Evolutionary conservation across 2,888 invertebrate genomes (phyloP).

Genomic region (Leptopilina myrica): DNA sequence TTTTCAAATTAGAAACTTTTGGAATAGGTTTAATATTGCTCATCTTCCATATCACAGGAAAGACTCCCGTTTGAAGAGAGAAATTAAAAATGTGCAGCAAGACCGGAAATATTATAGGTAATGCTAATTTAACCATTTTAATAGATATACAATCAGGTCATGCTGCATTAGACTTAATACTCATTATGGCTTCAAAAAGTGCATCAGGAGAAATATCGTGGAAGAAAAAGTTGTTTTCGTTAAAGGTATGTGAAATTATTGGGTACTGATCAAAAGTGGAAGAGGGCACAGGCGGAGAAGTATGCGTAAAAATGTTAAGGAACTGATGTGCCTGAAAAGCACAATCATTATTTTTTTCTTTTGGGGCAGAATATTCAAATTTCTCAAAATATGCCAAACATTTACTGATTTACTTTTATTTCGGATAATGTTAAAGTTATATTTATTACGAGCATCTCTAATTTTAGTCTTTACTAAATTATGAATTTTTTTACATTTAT

Average conservation of each 20-base stretch:
- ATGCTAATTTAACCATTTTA: neutral
- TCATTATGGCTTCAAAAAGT: neutral
- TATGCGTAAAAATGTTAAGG: no score
- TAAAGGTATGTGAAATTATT: neutral
- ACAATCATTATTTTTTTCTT: no score
- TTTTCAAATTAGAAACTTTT: neutral
- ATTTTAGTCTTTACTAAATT: no score
- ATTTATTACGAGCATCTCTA: no score
- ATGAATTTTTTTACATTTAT: no score
- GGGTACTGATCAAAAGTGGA: no score
- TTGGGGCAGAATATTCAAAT: no score
- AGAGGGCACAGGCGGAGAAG: no score
- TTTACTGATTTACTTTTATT: no score
- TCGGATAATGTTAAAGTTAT: no score
- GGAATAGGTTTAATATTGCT: neutral
- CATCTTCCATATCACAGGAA: neutral
- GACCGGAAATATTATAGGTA: neutral
- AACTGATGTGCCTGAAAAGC: no score
- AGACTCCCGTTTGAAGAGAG: neutral
- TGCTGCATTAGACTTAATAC: neutral
- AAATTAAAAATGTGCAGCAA: neutral
- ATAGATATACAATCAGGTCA: neutral
- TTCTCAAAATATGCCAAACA: no score
- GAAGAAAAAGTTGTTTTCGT: neutral
- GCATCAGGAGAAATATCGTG: neutral